These are phyloP conservation scores for Odontophorus gujanensis DNA, from an alignment of 2,113 vertebrate species.

Conservation along the genomic window DNA sequence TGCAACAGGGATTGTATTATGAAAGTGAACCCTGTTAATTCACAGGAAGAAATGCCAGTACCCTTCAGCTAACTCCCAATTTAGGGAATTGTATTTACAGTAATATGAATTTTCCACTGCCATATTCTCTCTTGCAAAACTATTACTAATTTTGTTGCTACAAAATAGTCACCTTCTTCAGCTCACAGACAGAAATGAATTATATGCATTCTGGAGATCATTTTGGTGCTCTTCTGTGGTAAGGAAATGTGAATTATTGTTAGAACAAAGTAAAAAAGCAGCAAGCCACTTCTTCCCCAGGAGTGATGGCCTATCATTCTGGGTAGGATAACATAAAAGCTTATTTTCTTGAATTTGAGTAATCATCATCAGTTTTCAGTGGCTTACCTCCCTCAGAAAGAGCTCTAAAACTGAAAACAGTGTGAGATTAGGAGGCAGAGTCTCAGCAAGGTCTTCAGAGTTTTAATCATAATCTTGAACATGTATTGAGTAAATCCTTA, in stretches of 20 bases:
- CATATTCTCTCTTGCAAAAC: not conserved
- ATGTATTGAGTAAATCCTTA: not conserved
- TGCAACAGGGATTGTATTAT: not conserved
- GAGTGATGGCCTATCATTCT: not conserved
- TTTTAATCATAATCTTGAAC: not conserved
- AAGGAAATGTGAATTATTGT: slow-evolving; percentile 10
- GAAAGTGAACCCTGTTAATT: not conserved
- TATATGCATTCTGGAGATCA: not conserved
- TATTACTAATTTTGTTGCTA: not conserved
- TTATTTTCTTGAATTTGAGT: slow-evolving; percentile 1
- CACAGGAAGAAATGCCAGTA: not conserved
- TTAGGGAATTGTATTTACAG: not conserved
- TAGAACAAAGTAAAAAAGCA: not conserved
- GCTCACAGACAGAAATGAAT: not conserved
- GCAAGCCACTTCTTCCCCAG: not conserved
- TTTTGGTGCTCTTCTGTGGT: not conserved
- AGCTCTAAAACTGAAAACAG: not conserved
- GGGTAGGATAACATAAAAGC: not conserved
- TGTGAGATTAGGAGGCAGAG: not conserved
- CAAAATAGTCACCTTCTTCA: not conserved
- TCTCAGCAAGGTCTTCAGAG: not conserved
- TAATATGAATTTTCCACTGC: not conserved
- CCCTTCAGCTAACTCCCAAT: not conserved
- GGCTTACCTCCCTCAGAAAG: not conserved
- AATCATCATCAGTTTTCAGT: not conserved